Evolutionary conservation across 2,113 vertebrate species (phyloP), one percentile per base, ranked within the genome.

Genomic region (Garra rufa): DNA sequence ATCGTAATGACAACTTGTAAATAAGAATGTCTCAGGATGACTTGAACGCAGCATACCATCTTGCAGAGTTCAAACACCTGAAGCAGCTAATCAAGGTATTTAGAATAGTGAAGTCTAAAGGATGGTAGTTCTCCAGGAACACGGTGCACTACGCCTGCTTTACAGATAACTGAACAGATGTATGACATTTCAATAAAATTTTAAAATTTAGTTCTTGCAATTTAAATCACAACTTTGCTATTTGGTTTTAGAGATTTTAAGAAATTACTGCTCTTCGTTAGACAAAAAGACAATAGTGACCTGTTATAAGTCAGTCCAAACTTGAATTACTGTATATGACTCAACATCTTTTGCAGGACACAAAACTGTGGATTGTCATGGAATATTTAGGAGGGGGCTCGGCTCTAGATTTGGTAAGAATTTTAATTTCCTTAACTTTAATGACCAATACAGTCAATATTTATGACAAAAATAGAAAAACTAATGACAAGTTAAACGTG

Each of bases 321-420:
- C 9, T 11, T 19, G 9, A 11, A 5, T n/a, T 43, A n/a, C n/a
- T n/a, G n/a, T n/a, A 67, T 43, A n/a, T 43, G 4, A 41, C 48
- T 50, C 4, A 4, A 17, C 10, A 34, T 70, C 10, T 74, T 11
- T 74, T 74, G 10, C 38, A 78, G 76, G 57, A 80, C 57, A 61
- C 76, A 78, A 78, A 78, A 38, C 34, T 78, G 4, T 78, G 76
- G 76, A 61, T 78, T 30, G 59, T 78, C 50, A 78, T 99, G 97
- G 97, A 98, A 91, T 99, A 99, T 91, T 93, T 98, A 83, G 97
- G 97, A 85, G 97, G 97, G 76, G 97, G 97, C 84, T 99, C 97
- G 84, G 97, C 97, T 6, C 93, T 98, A 87, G 97, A 99, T 93
- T 95, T 98, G 91, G 97, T 99, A 93, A 96, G 96, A 90, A 44